Percentiles rank a stretch among this genome's conserved stretches.
These are phyloP conservation scores for Leptatherina wallacei DNA, from an alignment of 2,797 vertebrate genomes.

Conservation along the genomic window DNA sequence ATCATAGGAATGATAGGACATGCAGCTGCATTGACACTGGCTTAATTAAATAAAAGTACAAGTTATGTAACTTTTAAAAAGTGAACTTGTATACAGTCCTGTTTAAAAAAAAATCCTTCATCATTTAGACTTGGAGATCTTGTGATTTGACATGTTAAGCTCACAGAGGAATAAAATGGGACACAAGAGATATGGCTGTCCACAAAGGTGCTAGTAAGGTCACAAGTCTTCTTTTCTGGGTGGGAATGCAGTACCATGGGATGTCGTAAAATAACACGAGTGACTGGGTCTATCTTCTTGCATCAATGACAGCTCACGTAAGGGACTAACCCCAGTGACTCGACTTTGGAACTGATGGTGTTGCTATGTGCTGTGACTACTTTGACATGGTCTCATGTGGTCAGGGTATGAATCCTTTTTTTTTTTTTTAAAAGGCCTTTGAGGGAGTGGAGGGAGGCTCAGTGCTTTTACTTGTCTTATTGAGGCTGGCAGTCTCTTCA, in stretches of 20 bases:
- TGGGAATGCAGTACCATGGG: constrained; percentile 30
- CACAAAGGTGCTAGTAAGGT: constrained; percentile 7
- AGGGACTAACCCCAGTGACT: constrained; percentile 49
- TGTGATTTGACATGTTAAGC: constrained; percentile 43
- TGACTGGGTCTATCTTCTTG: constrained; percentile 40
- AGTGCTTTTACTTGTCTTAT: constrained; percentile 43
- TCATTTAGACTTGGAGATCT: constrained; percentile 34
- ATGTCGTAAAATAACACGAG: constrained; percentile 50
- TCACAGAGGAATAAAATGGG: constrained; percentile 31
- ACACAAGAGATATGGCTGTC: constrained; percentile 35
- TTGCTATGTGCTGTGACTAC: constrained; percentile 57
- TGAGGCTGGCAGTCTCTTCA: constrained; percentile 42
- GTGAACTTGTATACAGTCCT: constrained; percentile 48
- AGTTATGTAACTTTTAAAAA: constrained; percentile 55
- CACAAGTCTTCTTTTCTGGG: constrained; percentile 24
- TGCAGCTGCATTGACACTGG: constrained; percentile 31
- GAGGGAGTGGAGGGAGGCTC: background rate
- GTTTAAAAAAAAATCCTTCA: constrained; percentile 38
- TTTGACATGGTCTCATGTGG: constrained; percentile 60
- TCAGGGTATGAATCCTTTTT: constrained; percentile 32
- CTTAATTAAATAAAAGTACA: constrained; percentile 32
- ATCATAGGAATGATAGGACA: constrained; percentile 51
- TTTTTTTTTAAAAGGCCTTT: constrained; percentile 40
- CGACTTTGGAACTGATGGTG: constrained; percentile 46
- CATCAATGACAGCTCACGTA: constrained; percentile 50